Percentiles rank a stretch among this genome's conserved stretches.
phyloP scores from a whole-genome alignment of 1,140 invertebrate genomes.

The Drosophila ogumai region DNA sequence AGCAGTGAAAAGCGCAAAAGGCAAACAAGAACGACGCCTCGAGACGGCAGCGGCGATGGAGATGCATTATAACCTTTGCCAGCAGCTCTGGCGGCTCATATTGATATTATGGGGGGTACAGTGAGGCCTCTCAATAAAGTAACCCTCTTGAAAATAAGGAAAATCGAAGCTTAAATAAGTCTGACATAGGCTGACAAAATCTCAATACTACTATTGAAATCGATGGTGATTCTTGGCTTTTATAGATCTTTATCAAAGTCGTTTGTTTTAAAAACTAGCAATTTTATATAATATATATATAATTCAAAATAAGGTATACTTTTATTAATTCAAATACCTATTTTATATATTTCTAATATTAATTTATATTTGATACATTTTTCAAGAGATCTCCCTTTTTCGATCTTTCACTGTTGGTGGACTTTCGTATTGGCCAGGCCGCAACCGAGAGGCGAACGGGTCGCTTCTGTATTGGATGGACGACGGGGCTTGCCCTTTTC shows the following conservation, averaged over 20 bases:
- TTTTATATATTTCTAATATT: too few relatives aligned
- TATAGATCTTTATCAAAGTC: background rate
- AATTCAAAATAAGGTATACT: too few relatives aligned
- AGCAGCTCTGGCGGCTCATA: constrained; percentile 49
- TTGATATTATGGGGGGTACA: constrained; percentile 61
- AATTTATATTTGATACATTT: background rate
- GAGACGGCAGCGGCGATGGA: constrained; percentile 56
- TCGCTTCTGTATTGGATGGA: constrained; percentile 51
- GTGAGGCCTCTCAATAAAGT: background rate
- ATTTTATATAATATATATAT: too few relatives aligned
- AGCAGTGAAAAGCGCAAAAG: constrained; percentile 65
- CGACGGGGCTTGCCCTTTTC: constrained; percentile 31
- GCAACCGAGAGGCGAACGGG: constrained; percentile 20
- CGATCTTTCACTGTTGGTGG: constrained; percentile 4
- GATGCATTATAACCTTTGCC: constrained; percentile 66
- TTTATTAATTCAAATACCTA: too few relatives aligned
- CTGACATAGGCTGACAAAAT: background rate
- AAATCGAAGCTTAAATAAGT: background rate
- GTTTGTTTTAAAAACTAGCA: background rate
- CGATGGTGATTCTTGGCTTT: background rate
- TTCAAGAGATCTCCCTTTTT: background rate
- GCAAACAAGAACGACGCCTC: constrained; percentile 47
- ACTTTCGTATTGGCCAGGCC: constrained; percentile 27
- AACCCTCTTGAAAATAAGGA: background rate
- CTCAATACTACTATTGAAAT: background rate